phyloP scores from a whole-genome alignment of 1,140 invertebrate genomes.

The Aethina tumida region DNA sequence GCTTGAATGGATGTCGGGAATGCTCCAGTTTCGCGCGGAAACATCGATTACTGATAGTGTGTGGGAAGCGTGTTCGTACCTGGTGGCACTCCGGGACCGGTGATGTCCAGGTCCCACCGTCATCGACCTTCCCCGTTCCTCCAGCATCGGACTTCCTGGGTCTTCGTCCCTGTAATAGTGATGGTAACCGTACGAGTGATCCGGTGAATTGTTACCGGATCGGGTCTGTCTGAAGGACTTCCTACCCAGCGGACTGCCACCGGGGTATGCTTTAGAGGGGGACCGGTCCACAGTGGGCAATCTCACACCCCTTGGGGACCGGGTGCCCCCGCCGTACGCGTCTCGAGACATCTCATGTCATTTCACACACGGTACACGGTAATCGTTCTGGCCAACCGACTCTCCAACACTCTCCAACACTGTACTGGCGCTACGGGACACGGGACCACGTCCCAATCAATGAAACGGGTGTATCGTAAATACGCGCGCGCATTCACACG shows the following conservation, averaged over 20 bases:
- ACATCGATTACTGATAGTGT: too few relatives aligned
- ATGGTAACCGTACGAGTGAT: constrained; percentile 42
- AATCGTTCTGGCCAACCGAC: constrained; percentile 46
- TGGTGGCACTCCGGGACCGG: constrained; percentile 49
- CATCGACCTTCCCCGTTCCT: constrained; percentile 55
- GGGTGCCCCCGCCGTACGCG: constrained; percentile 55
- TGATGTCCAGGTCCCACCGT: constrained; percentile 42
- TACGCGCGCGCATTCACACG: constrained; percentile 28
- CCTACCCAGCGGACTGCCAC: constrained; percentile 47
- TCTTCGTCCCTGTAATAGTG: constrained; percentile 62
- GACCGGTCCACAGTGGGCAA: constrained; percentile 77
- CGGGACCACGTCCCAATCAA: constrained; percentile 28
- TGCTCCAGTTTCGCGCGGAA: too few relatives aligned
- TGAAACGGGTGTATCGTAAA: constrained; percentile 37
- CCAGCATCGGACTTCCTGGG: constrained; percentile 57
- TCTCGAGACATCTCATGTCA: constrained; percentile 58
- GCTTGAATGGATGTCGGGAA: too few relatives aligned
- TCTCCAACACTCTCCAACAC: constrained; percentile 19
- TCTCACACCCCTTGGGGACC: constrained; percentile 52
- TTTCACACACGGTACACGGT: constrained; percentile 35
- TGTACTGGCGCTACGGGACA: constrained; percentile 13
- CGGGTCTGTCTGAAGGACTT: constrained; percentile 41
- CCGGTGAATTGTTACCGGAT: constrained; percentile 50
- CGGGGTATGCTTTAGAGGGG: constrained; percentile 59
- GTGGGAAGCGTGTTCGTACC: too few relatives aligned